Percentiles rank a stretch among this genome's conserved stretches.
Conservation (phyloP, 1,140 invertebrate genomes). For the Heliconius eleuchia region DNA sequence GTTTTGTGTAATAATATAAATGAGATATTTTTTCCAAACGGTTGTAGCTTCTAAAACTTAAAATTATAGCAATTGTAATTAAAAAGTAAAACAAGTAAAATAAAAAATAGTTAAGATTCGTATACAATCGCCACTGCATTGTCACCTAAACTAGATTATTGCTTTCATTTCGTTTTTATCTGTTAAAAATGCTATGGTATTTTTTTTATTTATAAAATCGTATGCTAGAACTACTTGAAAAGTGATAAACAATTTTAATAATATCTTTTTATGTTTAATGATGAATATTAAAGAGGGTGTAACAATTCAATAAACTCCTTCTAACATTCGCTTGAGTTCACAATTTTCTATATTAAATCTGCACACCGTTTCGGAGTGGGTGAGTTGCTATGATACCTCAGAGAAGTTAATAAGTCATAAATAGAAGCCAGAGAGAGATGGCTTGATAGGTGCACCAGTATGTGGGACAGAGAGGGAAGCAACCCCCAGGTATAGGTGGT, state of each 20-base stretch:
- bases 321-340: conserved; percentile 68
- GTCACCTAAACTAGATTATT: no score
- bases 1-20: background rate
- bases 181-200: no score
- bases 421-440: conserved; percentile 61
- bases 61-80: background rate
- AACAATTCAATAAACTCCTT: conserved; percentile 76
- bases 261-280: conserved; percentile 25
- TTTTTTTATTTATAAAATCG: no score
- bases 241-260: background rate
- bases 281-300: conserved; percentile 38
- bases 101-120: no score
- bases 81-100: no score
- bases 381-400: conserved; percentile 78
- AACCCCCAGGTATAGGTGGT: conserved; percentile 65
- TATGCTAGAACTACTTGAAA: no score
- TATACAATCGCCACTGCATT: no score
- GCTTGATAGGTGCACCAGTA: conserved; percentile 35
- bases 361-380: conserved; percentile 53
- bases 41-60: background rate
- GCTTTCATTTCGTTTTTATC: no score
- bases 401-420: conserved; percentile 80
- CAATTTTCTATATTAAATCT: conserved; percentile 80
- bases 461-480: conserved; percentile 50
- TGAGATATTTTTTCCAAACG: background rate